Evolutionary conservation across 2,113 vertebrate species (phyloP), one percentile per base, ranked within the genome.

Genomic region (Neolamprologus sp.): DNA sequence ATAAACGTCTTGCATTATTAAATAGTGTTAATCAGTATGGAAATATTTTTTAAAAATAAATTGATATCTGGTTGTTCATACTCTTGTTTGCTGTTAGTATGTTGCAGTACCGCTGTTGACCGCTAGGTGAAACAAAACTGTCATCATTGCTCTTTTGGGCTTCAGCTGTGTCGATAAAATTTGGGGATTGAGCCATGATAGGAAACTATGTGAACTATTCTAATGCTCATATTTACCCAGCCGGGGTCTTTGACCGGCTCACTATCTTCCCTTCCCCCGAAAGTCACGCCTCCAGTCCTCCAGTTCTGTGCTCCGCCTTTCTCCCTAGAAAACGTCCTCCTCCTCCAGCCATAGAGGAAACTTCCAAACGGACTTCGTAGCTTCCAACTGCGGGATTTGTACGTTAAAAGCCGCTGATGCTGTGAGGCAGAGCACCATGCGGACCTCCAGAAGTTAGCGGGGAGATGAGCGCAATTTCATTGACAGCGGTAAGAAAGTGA

Each of bases 401-500:
- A 19, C 7, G n/a, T 8, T 3, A 2, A 4, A 3, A 7, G 6
- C 33, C 5, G 2, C 23, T 1, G 49, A 68, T 19, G 83, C 68
- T 10, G 65, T 57, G 53, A 83, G 42, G 63, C 3, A 16, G 26
- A 58, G 47, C 63, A 35, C 79, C 57, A 90, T 91, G 91, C 80
- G 73, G 82, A 63, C 3, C 7, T 47, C 16, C 63, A 84, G 12
- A 47, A 88, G 45, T 54, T 19, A 33, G 5, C 53, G 68, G 81
- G 51, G 84, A 28, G 33, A 91, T 89, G 92, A 84, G 55, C 90
- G 17, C 13, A 68, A 83, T 85, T 10, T 93, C 42, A 11, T 88
- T 86, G 60, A 11, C 2, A 5, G 86, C 37, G 95, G 95, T 95
- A 91, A 53, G 95, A 89, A 89, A 92, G 9, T 26, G 3, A 7